Evolutionary conservation across 2,113 vertebrate species (phyloP), one percentile per base, ranked within the genome.

Genomic region (Capreolus pygargus): DNA sequence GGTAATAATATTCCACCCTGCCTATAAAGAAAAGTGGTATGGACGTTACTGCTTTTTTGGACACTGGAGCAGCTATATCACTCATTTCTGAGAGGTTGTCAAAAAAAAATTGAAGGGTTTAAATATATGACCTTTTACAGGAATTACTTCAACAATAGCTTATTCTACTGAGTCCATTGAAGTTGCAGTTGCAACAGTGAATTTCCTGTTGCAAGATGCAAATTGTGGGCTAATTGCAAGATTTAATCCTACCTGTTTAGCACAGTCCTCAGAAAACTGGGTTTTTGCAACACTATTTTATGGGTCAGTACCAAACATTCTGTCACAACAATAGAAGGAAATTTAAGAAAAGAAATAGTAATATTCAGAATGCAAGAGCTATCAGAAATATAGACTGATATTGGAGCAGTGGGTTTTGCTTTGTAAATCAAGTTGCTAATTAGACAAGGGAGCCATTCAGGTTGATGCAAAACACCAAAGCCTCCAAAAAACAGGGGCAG

Each of bases 51-150:
- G 97, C 91, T 98, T 94, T 93, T 96, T 98, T 98, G 98, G 98
- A 95, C 95, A 88, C 86, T 96, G 12, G 95, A 97, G 97, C 96
- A 97, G 97, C 98, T 96, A 97, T 92, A 98, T 98, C 95, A 98
- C 81, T 98, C 98, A 11, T 94, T 98, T 98, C 98, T 98, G 98
- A 98, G 98, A 98, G 98, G 96, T 8, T 99, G 98, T 98, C 98
- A 99, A 94, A 98, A 97, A 95, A 95, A 98, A 98, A 98, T 98
- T 95, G 98, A 98, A 98, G 96, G 98, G 97, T 98, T 98, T 98
- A 93, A 98, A 98, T 97, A n/a, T 97, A 94, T 99, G 98, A 99
- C 99, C 98, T 99, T 99, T 98, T 98, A 98, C 95, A 97, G 98
- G 98, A 98, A 99, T 98, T 98, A 98, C 98, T 98, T 97, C 97